Conservation (phyloP, 2,888 invertebrate species). For the Holacanthella duospinosa region DNA sequence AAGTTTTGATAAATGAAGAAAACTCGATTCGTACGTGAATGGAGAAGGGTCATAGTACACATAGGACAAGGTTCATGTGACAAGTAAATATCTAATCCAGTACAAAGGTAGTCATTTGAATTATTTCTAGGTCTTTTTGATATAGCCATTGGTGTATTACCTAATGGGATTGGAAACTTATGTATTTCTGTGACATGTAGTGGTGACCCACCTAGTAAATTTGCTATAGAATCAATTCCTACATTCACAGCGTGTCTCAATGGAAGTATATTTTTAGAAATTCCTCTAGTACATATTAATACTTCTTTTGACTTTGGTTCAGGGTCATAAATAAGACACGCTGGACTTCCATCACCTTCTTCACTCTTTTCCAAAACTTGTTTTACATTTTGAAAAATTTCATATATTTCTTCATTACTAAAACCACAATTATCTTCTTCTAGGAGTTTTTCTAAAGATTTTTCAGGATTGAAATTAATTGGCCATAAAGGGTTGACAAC, state of each 20-base stretch:
- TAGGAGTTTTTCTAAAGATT: slow-evolving; percentile 57
- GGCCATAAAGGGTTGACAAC: slow-evolving; percentile 60
- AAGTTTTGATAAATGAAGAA: slow-evolving; percentile 55
- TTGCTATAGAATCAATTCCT: slow-evolving; percentile 73
- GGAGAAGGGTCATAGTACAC: slow-evolving; percentile 91
- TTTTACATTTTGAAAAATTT: slow-evolving; percentile 52
- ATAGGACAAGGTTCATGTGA: slow-evolving; percentile 82
- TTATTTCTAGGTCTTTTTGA: slow-evolving; percentile 12
- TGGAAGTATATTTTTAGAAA: slow-evolving; percentile 52
- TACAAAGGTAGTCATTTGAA: slow-evolving; percentile 57
- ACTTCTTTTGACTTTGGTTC: slow-evolving; percentile 44
- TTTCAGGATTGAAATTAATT: slow-evolving; percentile 71
- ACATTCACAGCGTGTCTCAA: slow-evolving; percentile 75
- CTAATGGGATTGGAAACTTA: background rate
- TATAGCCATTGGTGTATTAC: background rate
- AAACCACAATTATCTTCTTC: slow-evolving; percentile 54
- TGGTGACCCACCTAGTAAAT: slow-evolving; percentile 59
- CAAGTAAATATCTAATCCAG: slow-evolving; percentile 73
- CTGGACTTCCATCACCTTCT: slow-evolving; percentile 29
- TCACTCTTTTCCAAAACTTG: slow-evolving; percentile 47
- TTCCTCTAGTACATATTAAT: slow-evolving; percentile 54
- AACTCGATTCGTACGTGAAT: slow-evolving; percentile 71
- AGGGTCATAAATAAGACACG: slow-evolving; percentile 67
- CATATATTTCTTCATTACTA: slow-evolving; percentile 44
- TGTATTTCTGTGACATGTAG: slow-evolving; percentile 5